Conservation (phyloP, 2,797 vertebrate genomes). For the Serranus cabrilla region DNA sequence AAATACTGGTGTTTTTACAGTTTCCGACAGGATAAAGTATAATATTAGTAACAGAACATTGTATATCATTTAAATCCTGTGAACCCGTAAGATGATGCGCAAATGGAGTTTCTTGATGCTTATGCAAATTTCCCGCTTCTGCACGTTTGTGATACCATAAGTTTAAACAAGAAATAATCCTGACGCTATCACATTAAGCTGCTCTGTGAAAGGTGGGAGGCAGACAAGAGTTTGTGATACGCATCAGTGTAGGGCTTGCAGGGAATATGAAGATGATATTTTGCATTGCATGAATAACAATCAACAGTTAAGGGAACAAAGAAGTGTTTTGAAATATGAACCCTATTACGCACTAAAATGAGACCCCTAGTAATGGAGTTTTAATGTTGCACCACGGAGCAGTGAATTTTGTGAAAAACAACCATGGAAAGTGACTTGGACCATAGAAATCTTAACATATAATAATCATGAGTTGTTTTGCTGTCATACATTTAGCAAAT, state of each 20-base stretch:
- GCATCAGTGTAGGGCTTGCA: conserved; percentile 64
- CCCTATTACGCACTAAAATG: conserved; percentile 75
- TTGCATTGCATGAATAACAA: conserved; percentile 76
- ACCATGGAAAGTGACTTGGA: conserved; percentile 49
- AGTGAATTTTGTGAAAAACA: conserved; percentile 64
- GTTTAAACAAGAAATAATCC: conserved; percentile 81
- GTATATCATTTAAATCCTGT: conserved; percentile 56
- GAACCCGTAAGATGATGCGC: conserved; percentile 54
- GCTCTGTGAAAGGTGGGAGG: conserved; percentile 69
- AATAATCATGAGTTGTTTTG: conserved; percentile 66
- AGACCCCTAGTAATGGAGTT: conserved; percentile 78
- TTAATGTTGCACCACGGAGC: conserved; percentile 78
- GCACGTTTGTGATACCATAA: conserved; percentile 71
- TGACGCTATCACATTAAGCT: conserved; percentile 71
- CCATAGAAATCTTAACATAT: conserved; percentile 35
- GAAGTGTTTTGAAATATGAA: conserved; percentile 77
- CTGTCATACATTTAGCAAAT: conserved; percentile 58
- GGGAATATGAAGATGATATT: conserved; percentile 73
- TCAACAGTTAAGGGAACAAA: conserved; percentile 76
- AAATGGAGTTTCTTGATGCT: conserved; percentile 71
- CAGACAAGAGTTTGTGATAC: conserved; percentile 68
- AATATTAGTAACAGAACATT: conserved; percentile 45
- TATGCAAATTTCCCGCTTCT: conserved; percentile 78
- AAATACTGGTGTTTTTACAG: conserved; percentile 41
- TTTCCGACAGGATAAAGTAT: conserved; percentile 29